phyloP scores from a whole-genome alignment of 2,113 vertebrate genomes.

The Chionomys nivalis region DNA sequence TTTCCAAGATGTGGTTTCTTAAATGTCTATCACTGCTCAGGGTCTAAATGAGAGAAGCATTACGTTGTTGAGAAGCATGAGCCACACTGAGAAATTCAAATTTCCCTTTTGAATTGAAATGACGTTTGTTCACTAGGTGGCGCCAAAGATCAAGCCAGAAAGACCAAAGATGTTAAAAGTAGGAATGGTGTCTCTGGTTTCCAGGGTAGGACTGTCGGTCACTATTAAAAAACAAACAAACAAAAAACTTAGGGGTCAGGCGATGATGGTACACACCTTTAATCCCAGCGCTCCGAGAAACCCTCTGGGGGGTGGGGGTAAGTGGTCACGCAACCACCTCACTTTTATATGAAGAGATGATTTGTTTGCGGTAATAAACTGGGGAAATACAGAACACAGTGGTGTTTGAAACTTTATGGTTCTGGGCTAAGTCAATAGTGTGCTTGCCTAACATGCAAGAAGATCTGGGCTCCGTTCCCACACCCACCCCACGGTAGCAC shows the following conservation, averaged over 20 bases:
- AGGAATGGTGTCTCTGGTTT: neutral
- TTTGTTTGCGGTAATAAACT: neutral
- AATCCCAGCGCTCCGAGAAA: neutral
- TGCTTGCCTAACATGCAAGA: neutral
- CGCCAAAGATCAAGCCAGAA: conserved; percentile 76
- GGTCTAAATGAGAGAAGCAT: neutral
- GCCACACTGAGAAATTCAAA: neutral
- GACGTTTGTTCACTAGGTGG: conserved; percentile 81
- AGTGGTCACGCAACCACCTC: neutral
- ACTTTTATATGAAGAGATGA: neutral
- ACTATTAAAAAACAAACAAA: neutral
- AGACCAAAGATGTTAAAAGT: fast-evolving
- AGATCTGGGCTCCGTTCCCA: neutral
- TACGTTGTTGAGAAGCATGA: neutral
- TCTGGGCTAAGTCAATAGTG: neutral
- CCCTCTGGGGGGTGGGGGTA: too few species aligned
- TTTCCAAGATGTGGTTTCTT: neutral
- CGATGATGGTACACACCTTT: neutral
- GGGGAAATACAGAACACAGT: neutral
- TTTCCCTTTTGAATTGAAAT: conserved; percentile 32
- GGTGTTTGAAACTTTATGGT: neutral
- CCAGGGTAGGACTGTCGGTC: neutral
- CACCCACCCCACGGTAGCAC: neutral
- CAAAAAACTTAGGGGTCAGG: neutral
- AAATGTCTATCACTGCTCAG: neutral